A percentile compares a stretch with the other conserved stretches of the same genome.
These are phyloP conservation scores for Leptobrachium ailaonicum DNA, from an alignment of 2,113 vertebrate genomes.

Conservation along the genomic window DNA sequence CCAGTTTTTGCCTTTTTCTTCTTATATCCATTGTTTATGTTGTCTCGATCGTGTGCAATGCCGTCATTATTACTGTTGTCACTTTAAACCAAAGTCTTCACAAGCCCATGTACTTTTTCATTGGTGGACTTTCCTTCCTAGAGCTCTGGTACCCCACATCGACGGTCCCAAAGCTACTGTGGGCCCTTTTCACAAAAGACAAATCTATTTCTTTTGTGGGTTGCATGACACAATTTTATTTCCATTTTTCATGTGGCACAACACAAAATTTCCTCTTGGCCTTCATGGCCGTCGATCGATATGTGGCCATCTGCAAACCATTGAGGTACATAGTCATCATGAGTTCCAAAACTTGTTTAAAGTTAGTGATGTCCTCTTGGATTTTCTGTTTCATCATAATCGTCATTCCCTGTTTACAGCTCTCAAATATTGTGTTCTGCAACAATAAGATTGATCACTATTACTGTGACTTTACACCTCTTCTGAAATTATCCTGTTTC, in stretches of 20 bases:
- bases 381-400: background rate
- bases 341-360: background rate
- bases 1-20: background rate
- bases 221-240: conserved; percentile 39
- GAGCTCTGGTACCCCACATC: conserved; percentile 40
- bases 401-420: conserved; percentile 18
- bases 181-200: background rate
- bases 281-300: conserved; percentile 31
- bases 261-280: conserved; percentile 10
- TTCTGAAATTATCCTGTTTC: conserved; percentile 26
- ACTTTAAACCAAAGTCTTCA: conserved; percentile 9
- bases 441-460: conserved; percentile 35
- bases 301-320: conserved; percentile 31
- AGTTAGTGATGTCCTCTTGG: conserved; percentile 11
- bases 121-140: conserved; percentile 27
- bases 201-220: conserved; percentile 18
- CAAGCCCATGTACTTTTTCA: conserved; percentile 42
- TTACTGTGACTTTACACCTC: conserved; percentile 31
- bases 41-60: conserved; percentile 4
- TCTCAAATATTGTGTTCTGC: conserved; percentile 33
- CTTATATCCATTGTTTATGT: conserved; percentile 9
- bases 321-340: conserved; percentile 24
- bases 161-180: conserved; percentile 30
- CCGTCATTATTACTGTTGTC: conserved; percentile 14
- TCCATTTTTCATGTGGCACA: conserved; percentile 25